A percentile compares a stretch with the other conserved stretches of the same genome.
Conservation (phyloP, 2,797 vertebrate genomes). For the Poecilia velifera region DNA sequence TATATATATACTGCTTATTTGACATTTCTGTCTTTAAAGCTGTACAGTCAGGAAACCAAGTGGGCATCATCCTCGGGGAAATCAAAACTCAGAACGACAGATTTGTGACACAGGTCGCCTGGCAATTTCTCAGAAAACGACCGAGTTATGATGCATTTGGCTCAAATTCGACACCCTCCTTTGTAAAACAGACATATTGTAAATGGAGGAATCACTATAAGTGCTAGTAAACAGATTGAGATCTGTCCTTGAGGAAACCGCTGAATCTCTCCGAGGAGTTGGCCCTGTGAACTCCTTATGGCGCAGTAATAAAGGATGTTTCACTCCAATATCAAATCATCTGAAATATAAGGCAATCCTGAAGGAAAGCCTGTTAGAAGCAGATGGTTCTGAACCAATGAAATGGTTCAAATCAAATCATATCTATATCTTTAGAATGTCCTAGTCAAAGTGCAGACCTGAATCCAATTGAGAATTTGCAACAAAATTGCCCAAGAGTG, state of each 20-base stretch:
- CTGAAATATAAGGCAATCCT: slow-evolving; percentile 2
- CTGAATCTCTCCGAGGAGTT: slow-evolving; percentile 5
- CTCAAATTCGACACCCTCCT: slow-evolving; percentile 25
- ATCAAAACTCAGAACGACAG: slow-evolving; percentile 51
- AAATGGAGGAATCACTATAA: neutral
- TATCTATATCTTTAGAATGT: neutral
- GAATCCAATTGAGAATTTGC: neutral
- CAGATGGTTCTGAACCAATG: neutral
- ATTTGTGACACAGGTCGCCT: slow-evolving; percentile 47
- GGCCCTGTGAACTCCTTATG: neutral
- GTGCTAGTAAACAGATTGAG: slow-evolving; percentile 5
- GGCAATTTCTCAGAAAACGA: slow-evolving; percentile 28
- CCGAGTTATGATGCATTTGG: slow-evolving; percentile 44
- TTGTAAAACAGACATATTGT: slow-evolving; percentile 5
- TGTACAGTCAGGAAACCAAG: slow-evolving; percentile 29
- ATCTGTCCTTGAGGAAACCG: slow-evolving; percentile 18
- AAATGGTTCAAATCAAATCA: neutral
- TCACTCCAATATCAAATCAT: slow-evolving; percentile 38
- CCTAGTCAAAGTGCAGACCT: neutral
- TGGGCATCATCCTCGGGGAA: slow-evolving; percentile 19
- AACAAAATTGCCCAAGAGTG: neutral
- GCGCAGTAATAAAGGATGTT: slow-evolving; percentile 8
- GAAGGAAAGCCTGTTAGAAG: neutral
- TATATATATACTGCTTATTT: neutral
- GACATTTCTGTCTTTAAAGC: slow-evolving; percentile 12